Base-by-base conservation (phyloP, 1,140 invertebrate genomes). In the Cardiocondyla obscurior region DNA sequence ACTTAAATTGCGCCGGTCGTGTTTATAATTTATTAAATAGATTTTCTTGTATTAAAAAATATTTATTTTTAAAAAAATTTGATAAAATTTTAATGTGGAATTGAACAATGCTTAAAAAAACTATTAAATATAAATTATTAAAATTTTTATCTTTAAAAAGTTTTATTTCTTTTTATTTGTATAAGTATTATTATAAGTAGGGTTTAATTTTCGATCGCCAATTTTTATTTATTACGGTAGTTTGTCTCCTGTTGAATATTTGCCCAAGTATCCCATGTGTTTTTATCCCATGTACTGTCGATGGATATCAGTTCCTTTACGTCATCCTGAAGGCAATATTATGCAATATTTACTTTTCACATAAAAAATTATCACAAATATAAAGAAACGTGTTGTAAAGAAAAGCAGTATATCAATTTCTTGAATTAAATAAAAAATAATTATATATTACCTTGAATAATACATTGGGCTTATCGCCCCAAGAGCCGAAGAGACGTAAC, bases 401-500 rank as follows among this genome's bases (percentile, higher is more conserved):
- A 72, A 55, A 1, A 69, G 0, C 14, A 49, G 10, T 2, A 4
- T 42, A 25, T 30, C 19, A 28, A 46, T 49, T 60, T 30, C 22
- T 28, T 57, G 16, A 74, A 19, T 5, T 0, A 51, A 69, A 51
- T 67, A n/a, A 67, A 6, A 53, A 53, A 67, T 19, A 19, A n/a
- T 33, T 0, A 39, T n/a, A 25, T 22, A n/a, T 53, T 89, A 95
- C 95, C 91, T 94, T 95, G 84, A 96, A 96, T 2, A 95, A 85
- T 28, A 95, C 72, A 85, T 96, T 94, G 1, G 90, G 85, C 42
- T 91, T 87, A 10, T 93, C 95, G 33, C 93, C 88, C 91, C 93
- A 95, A 22, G 89, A 74, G 3, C 95, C 95, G 82, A 95, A 95
- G 8, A 95, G 87, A 10, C 91, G 91, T 69, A 96, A 93, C 3